Evolutionary conservation across 2,113 vertebrate genomes (phyloP).

Genomic region (Oryzias celebensis): DNA sequence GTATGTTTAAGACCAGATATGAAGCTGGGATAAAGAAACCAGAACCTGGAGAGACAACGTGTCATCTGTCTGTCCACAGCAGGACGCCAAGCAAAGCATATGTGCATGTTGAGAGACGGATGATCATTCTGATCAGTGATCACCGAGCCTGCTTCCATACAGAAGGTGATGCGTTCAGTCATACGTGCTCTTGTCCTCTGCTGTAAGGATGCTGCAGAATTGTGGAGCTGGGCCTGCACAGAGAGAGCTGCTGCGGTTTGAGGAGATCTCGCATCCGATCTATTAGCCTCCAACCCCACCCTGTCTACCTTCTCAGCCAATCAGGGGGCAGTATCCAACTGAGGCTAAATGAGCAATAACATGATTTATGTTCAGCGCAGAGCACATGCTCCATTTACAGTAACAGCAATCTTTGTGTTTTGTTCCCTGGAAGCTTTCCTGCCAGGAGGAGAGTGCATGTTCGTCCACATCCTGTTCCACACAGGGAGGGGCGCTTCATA

Average conservation of each 20-base stretch:
- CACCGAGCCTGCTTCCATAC: background rate
- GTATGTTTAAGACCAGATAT: conserved; percentile 13
- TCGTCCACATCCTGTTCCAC: conserved; percentile 15
- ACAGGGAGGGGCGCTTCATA: conserved; percentile 2
- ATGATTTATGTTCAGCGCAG: conserved; percentile 55
- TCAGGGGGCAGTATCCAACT: conserved; percentile 8
- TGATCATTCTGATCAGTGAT: background rate
- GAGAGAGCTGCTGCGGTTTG: conserved; percentile 27
- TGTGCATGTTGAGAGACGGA: conserved; percentile 18
- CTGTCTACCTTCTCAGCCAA: conserved; percentile 46
- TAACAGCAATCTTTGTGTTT: conserved; percentile 45
- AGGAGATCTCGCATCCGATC: conserved; percentile 38
- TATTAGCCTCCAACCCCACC: conserved; percentile 47
- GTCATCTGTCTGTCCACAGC: conserved; percentile 56
- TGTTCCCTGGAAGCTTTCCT: conserved; percentile 45
- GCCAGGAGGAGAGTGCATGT: conserved; percentile 17
- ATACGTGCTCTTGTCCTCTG: background rate
- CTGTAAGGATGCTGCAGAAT: conserved; percentile 1
- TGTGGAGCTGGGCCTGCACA: conserved; percentile 26
- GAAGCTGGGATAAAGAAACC: conserved; percentile 34
- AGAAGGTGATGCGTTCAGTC: background rate
- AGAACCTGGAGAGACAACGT: conserved; percentile 40
- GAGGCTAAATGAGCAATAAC: conserved; percentile 52
- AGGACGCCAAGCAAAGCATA: conserved; percentile 46
- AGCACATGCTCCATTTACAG: conserved; percentile 50